A percentile compares a stretch with the other conserved stretches of the same genome.
Evolutionary conservation across 2,113 vertebrate genomes (phyloP).

Genomic region (Pao palembangensis): DNA sequence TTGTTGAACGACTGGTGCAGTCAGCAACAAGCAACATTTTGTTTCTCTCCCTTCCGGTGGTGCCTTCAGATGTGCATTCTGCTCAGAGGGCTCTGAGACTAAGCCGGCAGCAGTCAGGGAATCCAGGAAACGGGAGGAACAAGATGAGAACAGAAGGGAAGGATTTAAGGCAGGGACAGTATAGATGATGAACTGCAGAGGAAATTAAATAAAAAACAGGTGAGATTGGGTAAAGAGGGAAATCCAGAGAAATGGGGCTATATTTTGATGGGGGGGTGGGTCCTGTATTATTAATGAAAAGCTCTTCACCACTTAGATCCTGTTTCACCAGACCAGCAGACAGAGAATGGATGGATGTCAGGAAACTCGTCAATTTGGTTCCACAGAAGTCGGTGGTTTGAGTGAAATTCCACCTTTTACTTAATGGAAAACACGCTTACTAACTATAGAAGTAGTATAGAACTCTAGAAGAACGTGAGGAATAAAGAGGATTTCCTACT

Average conservation of each 20-base stretch:
- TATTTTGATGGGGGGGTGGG: slow-evolving; percentile 10
- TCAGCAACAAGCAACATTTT: slow-evolving; percentile 8
- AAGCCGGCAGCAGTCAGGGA: slow-evolving; percentile 40
- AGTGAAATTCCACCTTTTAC: slow-evolving; percentile 53
- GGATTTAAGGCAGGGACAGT: slow-evolving; percentile 28
- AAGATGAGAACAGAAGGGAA: slow-evolving; percentile 25
- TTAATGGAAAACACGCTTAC: slow-evolving; percentile 21
- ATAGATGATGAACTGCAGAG: slow-evolving; percentile 18
- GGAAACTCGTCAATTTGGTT: slow-evolving; percentile 48
- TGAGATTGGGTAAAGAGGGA: slow-evolving; percentile 28
- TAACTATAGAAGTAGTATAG: slow-evolving; percentile 16
- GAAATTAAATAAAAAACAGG: slow-evolving; percentile 21
- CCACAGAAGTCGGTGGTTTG: slow-evolving; percentile 57
- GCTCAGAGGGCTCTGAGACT: slow-evolving; percentile 23
- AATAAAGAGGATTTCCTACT: neutral
- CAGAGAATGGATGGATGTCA: slow-evolving; percentile 34
- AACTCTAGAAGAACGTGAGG: neutral
- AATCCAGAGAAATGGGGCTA: slow-evolving; percentile 8
- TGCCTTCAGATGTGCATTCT: slow-evolving; percentile 39
- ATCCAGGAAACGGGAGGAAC: slow-evolving; percentile 31
- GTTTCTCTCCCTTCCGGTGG: slow-evolving; percentile 1
- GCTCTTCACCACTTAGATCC: slow-evolving; percentile 57
- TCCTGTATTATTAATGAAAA: slow-evolving; percentile 73
- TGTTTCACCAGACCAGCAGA: slow-evolving; percentile 54
- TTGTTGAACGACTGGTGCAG: neutral